Conservation (phyloP, 2,888 invertebrate species). For the Drosophila aldrichi region DNA sequence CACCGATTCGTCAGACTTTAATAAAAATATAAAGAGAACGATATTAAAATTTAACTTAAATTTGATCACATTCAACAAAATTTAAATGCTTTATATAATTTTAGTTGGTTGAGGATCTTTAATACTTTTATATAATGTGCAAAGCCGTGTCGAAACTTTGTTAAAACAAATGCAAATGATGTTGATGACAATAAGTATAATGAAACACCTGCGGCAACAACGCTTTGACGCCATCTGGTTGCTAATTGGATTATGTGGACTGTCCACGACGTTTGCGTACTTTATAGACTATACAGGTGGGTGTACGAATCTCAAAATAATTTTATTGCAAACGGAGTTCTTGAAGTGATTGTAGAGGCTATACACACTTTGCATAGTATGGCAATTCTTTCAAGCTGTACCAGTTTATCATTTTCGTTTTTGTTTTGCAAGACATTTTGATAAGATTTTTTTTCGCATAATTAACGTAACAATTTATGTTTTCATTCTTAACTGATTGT, state of each 20-base stretch:
- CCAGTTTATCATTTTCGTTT: slow-evolving; percentile 21
- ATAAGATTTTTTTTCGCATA: slow-evolving; percentile 63
- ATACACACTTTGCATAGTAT: neutral
- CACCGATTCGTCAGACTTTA: too few species aligned
- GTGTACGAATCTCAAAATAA: slow-evolving; percentile 17
- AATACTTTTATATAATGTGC: slow-evolving; percentile 2
- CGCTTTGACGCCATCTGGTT: slow-evolving; percentile 40
- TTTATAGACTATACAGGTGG: slow-evolving; percentile 76
- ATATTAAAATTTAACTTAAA: too few species aligned
- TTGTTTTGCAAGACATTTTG: slow-evolving; percentile 43
- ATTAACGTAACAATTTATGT: slow-evolving; percentile 35
- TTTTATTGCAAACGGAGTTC: neutral
- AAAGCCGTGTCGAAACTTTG: slow-evolving; percentile 22
- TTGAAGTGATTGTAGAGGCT: neutral
- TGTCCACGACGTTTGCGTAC: slow-evolving; percentile 29
- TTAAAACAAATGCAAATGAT: slow-evolving; percentile 24
- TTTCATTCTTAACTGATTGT: slow-evolving; percentile 27
- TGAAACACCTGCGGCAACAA: slow-evolving; percentile 42
- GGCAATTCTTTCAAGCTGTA: slow-evolving; percentile 6
- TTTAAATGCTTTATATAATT: neutral
- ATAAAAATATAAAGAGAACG: too few species aligned
- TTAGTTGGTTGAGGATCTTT: neutral
- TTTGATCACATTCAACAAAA: neutral
- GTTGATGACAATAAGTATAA: slow-evolving; percentile 11
- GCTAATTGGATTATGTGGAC: slow-evolving; percentile 36